Conservation (phyloP, 2,888 invertebrate species). For the Cordilura impudica region DNA sequence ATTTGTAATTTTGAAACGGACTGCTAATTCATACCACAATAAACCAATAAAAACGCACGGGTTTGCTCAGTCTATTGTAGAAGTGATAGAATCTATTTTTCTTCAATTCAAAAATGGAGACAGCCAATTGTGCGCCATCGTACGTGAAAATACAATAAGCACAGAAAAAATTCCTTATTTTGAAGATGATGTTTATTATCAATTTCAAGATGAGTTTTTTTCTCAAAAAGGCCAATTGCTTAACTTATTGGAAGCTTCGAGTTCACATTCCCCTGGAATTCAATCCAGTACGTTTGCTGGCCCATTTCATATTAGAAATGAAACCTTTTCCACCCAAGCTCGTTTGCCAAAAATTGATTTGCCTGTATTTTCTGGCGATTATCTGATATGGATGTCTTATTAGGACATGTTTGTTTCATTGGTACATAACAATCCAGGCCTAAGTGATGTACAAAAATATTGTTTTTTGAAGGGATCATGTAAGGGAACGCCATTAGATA, state of each 20-base stretch:
- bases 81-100: constrained; percentile 1
- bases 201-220: constrained; percentile 23
- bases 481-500: constrained; percentile 5
- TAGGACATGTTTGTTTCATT: constrained; percentile 38
- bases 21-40: not conserved
- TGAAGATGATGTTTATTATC: constrained; percentile 19
- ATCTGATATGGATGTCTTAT: constrained; percentile 40
- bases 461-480: constrained; percentile 18
- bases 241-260: not conserved
- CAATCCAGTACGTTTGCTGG: constrained; percentile 8
- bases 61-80: constrained; percentile 5
- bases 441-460: constrained; percentile 35
- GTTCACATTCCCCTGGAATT: constrained; percentile 3
- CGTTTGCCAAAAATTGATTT: constrained; percentile 38
- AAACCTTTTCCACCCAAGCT: constrained; percentile 18
- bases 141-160: constrained; percentile 10
- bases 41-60: constrained; percentile 9
- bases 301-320: constrained; percentile 3
- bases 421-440: constrained; percentile 27
- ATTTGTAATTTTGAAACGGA: not conserved
- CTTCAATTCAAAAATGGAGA: not conserved
- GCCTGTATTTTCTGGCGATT: constrained; percentile 37
- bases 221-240: not conserved
- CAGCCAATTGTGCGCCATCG: not conserved
- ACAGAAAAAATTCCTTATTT: constrained; percentile 14